Evolutionary conservation across 2,113 vertebrate species (phyloP).

Genomic region (Engystomops pustulosus): DNA sequence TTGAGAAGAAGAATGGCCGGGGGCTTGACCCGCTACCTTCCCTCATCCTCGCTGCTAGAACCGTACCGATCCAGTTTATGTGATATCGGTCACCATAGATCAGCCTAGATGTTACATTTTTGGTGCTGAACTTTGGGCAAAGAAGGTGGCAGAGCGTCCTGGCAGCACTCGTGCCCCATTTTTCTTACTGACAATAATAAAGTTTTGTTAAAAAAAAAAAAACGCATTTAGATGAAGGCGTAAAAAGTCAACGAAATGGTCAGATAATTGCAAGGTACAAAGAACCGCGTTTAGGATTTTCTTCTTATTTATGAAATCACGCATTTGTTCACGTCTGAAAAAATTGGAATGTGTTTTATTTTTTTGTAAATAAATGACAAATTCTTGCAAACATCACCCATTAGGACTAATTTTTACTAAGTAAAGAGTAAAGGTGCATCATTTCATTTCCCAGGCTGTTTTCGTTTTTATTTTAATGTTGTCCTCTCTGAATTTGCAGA

Average conservation of each 20-base stretch:
- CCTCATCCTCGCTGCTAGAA: not conserved
- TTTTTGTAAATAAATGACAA: constrained; percentile 43
- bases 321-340: constrained; percentile 5
- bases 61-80: not conserved
- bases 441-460: not conserved
- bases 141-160: not conserved
- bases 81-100: not conserved
- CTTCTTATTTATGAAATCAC: constrained; percentile 14
- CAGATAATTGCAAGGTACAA: constrained; percentile 14
- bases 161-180: not conserved
- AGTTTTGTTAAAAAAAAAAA: too few relatives aligned
- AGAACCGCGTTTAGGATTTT: not conserved
- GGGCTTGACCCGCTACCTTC: not conserved
- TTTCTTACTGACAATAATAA: not conserved
- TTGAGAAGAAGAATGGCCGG: not conserved
- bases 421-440: not conserved
- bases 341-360: constrained; percentile 16
- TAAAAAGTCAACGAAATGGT: not conserved
- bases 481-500: not conserved
- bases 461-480: too few relatives aligned
- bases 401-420: not conserved
- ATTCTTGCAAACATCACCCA: not conserved
- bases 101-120: not conserved
- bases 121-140: not conserved
- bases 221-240: too few relatives aligned